Evolutionary conservation across 2,797 vertebrate species (phyloP).

Genomic region (Anomalospiza imberbis): DNA sequence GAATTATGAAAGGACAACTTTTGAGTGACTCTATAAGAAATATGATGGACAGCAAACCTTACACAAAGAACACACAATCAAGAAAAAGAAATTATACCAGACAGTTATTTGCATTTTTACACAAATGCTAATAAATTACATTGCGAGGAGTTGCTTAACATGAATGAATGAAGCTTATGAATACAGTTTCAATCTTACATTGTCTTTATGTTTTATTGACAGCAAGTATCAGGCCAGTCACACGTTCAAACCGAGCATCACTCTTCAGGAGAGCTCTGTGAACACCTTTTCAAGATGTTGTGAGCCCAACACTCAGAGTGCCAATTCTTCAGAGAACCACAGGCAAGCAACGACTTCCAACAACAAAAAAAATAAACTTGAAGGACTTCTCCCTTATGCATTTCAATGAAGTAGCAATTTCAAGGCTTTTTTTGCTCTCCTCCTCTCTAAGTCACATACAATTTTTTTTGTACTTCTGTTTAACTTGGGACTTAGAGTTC

Average conservation of each 20-base stretch:
- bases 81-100: neutral
- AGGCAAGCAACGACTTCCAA: neutral
- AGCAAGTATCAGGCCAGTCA: neutral
- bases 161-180: neutral
- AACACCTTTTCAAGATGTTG: neutral
- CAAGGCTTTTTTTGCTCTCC: neutral
- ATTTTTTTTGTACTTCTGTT: neutral
- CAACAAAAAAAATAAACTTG: neutral
- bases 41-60: neutral
- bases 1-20: neutral
- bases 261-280: neutral
- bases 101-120: neutral
- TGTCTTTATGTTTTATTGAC: neutral
- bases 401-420: neutral
- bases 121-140: neutral
- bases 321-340: neutral
- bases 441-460: neutral
- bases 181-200: neutral
- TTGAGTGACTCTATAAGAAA: neutral
- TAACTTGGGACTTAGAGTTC: neutral
- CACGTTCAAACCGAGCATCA: neutral
- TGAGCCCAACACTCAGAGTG: neutral
- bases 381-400: neutral
- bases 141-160: neutral
- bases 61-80: neutral